Evolutionary conservation across 2,888 invertebrate genomes (phyloP).

Genomic region (Tachystola acroxantha): DNA sequence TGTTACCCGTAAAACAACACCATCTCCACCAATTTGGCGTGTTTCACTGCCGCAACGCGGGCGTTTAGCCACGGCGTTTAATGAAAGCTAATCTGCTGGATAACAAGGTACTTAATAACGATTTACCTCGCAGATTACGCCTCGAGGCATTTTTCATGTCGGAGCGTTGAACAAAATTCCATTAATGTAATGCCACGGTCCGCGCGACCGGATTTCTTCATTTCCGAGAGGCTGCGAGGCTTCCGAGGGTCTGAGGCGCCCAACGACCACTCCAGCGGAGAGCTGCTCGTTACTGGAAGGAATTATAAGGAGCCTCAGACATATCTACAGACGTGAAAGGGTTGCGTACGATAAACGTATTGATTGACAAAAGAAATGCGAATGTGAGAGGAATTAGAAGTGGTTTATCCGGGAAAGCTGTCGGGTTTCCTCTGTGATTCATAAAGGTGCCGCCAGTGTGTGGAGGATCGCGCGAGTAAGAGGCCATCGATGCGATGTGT

Average conservation of each 20-base stretch:
- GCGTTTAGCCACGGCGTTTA: neutral
- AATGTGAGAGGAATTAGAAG: too few relatives aligned
- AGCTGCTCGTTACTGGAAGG: too few relatives aligned
- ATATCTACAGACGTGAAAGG: too few relatives aligned
- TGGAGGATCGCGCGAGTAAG: neutral
- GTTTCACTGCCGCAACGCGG: too few relatives aligned
- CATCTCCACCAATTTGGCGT: too few relatives aligned
- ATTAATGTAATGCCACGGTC: slow-evolving; percentile 35
- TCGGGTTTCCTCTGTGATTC: too few relatives aligned
- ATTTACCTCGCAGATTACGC: slow-evolving; percentile 27
- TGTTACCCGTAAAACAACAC: too few relatives aligned
- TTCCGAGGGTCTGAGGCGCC: neutral
- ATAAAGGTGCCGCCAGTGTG: too few relatives aligned
- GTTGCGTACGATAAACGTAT: too few relatives aligned
- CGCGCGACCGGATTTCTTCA: slow-evolving; percentile 54
- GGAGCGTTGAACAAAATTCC: slow-evolving; percentile 39
- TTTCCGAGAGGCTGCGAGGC: slow-evolving; percentile 46
- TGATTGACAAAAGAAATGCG: too few relatives aligned
- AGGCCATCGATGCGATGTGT: neutral
- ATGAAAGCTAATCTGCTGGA: neutral
- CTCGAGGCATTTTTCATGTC: slow-evolving; percentile 34
- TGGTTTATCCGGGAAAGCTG: too few relatives aligned
- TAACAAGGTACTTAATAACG: slow-evolving; percentile 2
- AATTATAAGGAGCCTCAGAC: too few relatives aligned
- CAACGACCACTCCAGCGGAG: neutral